These are phyloP conservation scores for Scaptomyza reducta DNA, from an alignment of 2,888 invertebrate genomes.

Conservation along the genomic window DNA sequence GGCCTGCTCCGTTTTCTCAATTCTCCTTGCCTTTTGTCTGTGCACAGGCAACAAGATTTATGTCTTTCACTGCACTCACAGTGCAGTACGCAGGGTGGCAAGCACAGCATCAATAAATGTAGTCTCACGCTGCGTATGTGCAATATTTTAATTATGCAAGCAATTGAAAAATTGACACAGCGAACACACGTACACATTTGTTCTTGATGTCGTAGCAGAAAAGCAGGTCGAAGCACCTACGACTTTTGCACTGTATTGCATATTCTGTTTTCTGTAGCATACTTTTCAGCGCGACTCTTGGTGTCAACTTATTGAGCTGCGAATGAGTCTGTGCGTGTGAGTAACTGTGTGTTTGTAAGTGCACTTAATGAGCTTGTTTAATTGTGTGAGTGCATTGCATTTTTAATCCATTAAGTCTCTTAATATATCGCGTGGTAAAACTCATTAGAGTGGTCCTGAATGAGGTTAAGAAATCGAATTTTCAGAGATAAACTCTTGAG, in stretches of 20 bases:
- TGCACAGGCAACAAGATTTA: constrained; percentile 50
- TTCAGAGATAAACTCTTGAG: neutral
- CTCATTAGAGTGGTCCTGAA: constrained; percentile 13
- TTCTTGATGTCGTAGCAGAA: neutral
- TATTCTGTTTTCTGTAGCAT: constrained; percentile 29
- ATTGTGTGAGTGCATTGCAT: constrained; percentile 20
- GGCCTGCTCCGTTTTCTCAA: neutral
- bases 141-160: constrained; percentile 68
- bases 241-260: constrained; percentile 35
- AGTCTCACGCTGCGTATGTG: constrained; percentile 61
- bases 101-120: constrained; percentile 56
- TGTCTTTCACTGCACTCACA: constrained; percentile 45
- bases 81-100: constrained; percentile 13
- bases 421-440: too few relatives aligned
- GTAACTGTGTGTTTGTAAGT: constrained; percentile 13
- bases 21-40: constrained; percentile 21
- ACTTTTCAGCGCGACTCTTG: constrained; percentile 32
- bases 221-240: neutral
- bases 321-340: neutral
- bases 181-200: constrained; percentile 7
- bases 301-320: constrained; percentile 43
- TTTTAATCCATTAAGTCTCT: constrained; percentile 58
- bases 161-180: constrained; percentile 57
- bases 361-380: constrained; percentile 16
- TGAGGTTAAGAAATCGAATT: neutral